Percentiles rank a stretch among this genome's conserved stretches.
Conservation (phyloP, 53 echinoderm and acorn worm genomes). For the Pentamera pediparva region DNA sequence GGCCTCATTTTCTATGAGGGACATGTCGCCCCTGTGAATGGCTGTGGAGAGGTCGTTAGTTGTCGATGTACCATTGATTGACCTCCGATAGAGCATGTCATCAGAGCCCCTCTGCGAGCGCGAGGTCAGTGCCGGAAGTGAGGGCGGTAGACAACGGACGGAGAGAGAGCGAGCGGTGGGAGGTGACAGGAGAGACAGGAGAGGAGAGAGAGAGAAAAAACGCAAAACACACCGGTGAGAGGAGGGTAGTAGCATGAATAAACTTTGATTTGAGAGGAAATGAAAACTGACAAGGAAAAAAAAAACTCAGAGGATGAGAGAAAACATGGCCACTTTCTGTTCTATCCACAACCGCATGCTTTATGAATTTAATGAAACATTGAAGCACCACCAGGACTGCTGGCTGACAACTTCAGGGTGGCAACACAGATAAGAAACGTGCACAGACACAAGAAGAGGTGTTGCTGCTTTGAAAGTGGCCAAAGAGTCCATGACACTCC, state of each 20-base stretch:
- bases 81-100: slow-evolving; percentile 55
- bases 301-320: slow-evolving; percentile 26
- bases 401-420: too few species aligned
- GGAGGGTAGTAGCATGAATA: slow-evolving; percentile 41
- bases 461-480: too few species aligned
- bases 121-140: slow-evolving; percentile 38
- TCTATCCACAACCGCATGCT: slow-evolving; percentile 32
- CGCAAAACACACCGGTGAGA: slow-evolving; percentile 42
- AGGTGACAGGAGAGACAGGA: slow-evolving; percentile 44
- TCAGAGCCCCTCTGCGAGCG: slow-evolving; percentile 61
- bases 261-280: slow-evolving; percentile 33
- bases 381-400: too few species aligned
- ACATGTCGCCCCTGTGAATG: slow-evolving; percentile 56
- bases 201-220: slow-evolving; percentile 55
- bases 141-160: slow-evolving; percentile 18
- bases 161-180: slow-evolving; percentile 49
- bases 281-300: slow-evolving; percentile 5
- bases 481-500: too few species aligned
- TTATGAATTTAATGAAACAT: too few species aligned
- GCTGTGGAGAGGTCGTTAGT: slow-evolving; percentile 63
- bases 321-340: background rate
- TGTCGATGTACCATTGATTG: slow-evolving; percentile 62
- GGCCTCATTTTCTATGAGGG: slow-evolving; percentile 78
- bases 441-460: too few species aligned
- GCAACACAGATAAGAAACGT: too few species aligned